phyloP scores from a whole-genome alignment of 2,797 vertebrate species.

The Stomatorhinus walkeri region DNA sequence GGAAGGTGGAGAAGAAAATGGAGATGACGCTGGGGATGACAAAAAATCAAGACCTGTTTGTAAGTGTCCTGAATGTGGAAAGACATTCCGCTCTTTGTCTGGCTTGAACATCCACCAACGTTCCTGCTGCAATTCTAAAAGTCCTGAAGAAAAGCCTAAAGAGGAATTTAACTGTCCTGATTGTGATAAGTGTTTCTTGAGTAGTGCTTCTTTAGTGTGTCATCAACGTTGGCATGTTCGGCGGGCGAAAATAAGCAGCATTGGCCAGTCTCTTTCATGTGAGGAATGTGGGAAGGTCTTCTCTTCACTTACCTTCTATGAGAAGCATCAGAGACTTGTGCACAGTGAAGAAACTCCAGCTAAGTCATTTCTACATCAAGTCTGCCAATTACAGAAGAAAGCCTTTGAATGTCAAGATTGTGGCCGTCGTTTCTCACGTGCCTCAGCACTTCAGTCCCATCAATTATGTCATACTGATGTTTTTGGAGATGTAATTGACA shows the following conservation, averaged over 20 bases:
- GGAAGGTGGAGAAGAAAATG: slow-evolving; percentile 39
- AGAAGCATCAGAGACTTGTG: slow-evolving; percentile 57
- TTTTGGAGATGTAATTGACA: slow-evolving; percentile 49
- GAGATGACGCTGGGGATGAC: slow-evolving; percentile 28
- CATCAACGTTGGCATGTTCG: slow-evolving; percentile 55
- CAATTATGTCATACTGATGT: slow-evolving; percentile 60
- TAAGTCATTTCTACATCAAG: slow-evolving; percentile 67
- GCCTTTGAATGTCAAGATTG: slow-evolving; percentile 66
- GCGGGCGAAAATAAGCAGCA: slow-evolving; percentile 23
- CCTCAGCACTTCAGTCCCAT: slow-evolving; percentile 66
- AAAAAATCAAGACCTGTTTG: slow-evolving; percentile 41
- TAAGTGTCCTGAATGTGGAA: slow-evolving; percentile 59
- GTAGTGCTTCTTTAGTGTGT: slow-evolving; percentile 50
- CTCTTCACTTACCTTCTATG: slow-evolving; percentile 56
- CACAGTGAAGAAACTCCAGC: slow-evolving; percentile 60
- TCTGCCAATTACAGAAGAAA: slow-evolving; percentile 68
- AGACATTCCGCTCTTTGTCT: slow-evolving; percentile 51
- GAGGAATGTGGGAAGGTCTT: slow-evolving; percentile 66
- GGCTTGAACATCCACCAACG: slow-evolving; percentile 63
- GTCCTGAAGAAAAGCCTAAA: slow-evolving; percentile 48
- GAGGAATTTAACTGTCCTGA: slow-evolving; percentile 54
- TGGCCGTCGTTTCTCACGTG: slow-evolving; percentile 63
- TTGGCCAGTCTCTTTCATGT: slow-evolving; percentile 45
- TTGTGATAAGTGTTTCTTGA: slow-evolving; percentile 56
- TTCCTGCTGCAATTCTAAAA: slow-evolving; percentile 53